Evolutionary conservation across 1,140 invertebrate genomes (phyloP).

Genomic region (Argopecten irradians): DNA sequence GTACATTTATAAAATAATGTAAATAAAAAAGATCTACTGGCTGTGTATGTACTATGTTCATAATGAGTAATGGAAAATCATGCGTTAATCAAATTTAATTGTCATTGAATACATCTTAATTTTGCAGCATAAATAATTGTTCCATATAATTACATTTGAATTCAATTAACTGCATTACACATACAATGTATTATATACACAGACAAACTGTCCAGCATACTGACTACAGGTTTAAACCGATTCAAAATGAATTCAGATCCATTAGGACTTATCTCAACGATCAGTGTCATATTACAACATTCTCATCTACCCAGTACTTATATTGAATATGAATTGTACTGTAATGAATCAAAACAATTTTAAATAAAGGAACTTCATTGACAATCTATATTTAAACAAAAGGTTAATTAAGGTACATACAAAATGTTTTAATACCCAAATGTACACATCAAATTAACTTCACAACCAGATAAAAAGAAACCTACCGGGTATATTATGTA

Average conservation of each 20-base stretch:
- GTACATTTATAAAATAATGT: background rate
- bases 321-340: background rate
- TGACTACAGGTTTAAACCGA: background rate
- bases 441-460: background rate
- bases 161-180: background rate
- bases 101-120: background rate
- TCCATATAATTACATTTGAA: background rate
- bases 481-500: too few relatives aligned
- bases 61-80: background rate
- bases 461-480: background rate
- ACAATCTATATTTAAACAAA: conserved; percentile 6
- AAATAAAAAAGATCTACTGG: background rate
- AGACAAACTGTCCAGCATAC: background rate
- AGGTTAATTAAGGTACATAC: background rate
- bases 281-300: background rate
- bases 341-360: background rate
- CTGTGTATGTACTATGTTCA: background rate
- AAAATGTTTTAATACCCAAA: too few relatives aligned
- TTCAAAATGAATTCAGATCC: background rate
- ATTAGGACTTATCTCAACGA: background rate
- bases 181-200: background rate
- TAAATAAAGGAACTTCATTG: background rate
- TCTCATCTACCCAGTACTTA: background rate
- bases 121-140: background rate
- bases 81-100: background rate